These are phyloP conservation scores for Uropsilus gracilis DNA, from an alignment of 2,113 vertebrate genomes.

Conservation along the genomic window DNA sequence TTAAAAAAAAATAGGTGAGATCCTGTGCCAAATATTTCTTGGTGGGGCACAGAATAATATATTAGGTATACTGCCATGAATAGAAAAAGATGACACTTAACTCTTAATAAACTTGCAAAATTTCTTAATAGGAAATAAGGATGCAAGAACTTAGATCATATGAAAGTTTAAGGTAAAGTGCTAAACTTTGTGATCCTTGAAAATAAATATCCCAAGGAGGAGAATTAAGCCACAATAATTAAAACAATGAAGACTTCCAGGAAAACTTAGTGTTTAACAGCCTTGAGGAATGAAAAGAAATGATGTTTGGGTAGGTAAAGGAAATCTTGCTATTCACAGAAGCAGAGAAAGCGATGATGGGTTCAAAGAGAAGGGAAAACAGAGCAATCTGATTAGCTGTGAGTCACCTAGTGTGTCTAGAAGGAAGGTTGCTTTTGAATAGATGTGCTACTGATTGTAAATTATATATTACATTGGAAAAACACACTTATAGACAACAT, in stretches of 20 bases:
- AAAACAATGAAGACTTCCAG: neutral
- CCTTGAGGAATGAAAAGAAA: neutral
- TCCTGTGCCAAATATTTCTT: neutral
- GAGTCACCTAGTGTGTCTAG: neutral
- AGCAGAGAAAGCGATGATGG: neutral
- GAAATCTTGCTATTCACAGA: neutral
- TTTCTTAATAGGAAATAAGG: neutral
- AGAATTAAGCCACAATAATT: neutral
- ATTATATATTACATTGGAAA: neutral
- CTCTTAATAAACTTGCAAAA: neutral
- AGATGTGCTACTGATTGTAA: neutral
- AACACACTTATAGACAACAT: neutral
- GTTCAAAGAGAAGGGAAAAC: neutral
- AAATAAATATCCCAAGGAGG: neutral
- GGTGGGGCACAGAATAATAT: too few species aligned
- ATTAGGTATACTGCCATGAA: too few species aligned
- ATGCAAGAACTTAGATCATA: neutral
- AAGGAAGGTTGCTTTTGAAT: neutral
- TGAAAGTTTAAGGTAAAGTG: neutral
- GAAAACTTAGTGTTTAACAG: neutral
- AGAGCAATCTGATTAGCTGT: neutral
- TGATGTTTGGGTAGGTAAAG: accelerated
- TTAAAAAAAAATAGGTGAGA: neutral
- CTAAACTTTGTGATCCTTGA: neutral
- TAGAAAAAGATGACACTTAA: too few species aligned